These are phyloP conservation scores for Prenolepis imparis DNA, from an alignment of 2,888 invertebrate species.

Conservation along the genomic window DNA sequence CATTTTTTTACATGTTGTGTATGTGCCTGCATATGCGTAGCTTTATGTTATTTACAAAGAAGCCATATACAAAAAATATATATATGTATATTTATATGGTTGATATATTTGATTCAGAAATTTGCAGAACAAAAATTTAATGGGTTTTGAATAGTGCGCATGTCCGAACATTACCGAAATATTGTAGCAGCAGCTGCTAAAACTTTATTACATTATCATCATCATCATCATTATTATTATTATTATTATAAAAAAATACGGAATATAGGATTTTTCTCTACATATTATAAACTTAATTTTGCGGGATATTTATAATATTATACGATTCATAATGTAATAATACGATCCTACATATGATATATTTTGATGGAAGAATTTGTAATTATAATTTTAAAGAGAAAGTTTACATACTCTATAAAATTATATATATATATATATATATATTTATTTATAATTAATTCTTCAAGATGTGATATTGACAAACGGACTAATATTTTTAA, in stretches of 20 bases:
- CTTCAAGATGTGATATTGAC: neutral
- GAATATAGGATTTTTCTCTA: neutral
- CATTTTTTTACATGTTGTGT: neutral
- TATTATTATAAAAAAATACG: neutral
- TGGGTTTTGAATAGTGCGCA: neutral
- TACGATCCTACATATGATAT: too few species aligned
- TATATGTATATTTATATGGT: neutral
- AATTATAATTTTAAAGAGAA: neutral
- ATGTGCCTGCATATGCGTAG: neutral
- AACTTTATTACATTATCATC: slow-evolving; percentile 5
- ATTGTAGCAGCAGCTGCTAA: slow-evolving; percentile 10
- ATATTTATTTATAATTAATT: neutral
- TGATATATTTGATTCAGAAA: neutral
- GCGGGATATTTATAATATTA: neutral
- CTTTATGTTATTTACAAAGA: slow-evolving; percentile 45
- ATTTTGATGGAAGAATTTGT: neutral
- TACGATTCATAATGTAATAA: neutral
- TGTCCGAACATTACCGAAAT: neutral
- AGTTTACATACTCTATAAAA: neutral
- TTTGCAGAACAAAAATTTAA: neutral
- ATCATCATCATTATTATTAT: neutral
- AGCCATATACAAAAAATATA: neutral
- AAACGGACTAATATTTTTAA: neutral
- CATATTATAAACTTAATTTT: neutral
- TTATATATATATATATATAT: too few species aligned